A percentile compares a stretch with the other conserved stretches of the same genome.
phyloP scores from a whole-genome alignment of 2,113 vertebrate genomes.

The Leptosomus discolor region DNA sequence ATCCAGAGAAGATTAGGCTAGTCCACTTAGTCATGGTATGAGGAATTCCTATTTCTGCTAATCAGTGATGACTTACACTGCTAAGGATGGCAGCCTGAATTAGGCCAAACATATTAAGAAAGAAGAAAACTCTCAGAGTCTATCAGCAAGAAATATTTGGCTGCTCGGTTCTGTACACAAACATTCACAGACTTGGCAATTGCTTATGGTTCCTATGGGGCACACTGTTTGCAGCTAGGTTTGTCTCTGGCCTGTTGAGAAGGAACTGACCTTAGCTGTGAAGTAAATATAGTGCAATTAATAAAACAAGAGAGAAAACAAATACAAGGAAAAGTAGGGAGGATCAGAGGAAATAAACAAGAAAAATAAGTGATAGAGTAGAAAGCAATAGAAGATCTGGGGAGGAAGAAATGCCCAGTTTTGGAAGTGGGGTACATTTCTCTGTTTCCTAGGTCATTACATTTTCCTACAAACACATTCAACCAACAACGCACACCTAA shows the following conservation, averaged over 20 bases:
- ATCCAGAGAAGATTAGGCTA: background rate
- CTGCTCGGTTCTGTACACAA: background rate
- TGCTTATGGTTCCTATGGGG: background rate
- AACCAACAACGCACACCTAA: background rate
- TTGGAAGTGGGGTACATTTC: background rate
- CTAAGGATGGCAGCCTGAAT: slow-evolving; percentile 9
- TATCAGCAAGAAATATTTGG: background rate
- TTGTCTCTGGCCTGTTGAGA: background rate
- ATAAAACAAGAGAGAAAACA: background rate
- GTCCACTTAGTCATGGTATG: background rate
- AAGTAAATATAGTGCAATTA: background rate
- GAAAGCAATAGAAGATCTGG: background rate
- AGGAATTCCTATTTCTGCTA: slow-evolving; percentile 1
- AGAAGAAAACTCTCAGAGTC: background rate
- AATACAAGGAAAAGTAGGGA: background rate
- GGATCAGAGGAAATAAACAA: background rate
- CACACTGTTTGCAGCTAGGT: background rate
- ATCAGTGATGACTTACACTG: slow-evolving; percentile 5
- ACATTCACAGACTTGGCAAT: background rate
- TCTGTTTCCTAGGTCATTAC: background rate
- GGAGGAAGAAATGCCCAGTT: background rate
- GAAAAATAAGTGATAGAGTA: background rate
- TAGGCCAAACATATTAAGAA: background rate
- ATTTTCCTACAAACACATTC: background rate
- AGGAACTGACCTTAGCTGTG: background rate